Evolutionary conservation across 2,797 vertebrate genomes (phyloP), one percentile per base, ranked within the genome.

Genomic region (Coregonus sp.): DNA sequence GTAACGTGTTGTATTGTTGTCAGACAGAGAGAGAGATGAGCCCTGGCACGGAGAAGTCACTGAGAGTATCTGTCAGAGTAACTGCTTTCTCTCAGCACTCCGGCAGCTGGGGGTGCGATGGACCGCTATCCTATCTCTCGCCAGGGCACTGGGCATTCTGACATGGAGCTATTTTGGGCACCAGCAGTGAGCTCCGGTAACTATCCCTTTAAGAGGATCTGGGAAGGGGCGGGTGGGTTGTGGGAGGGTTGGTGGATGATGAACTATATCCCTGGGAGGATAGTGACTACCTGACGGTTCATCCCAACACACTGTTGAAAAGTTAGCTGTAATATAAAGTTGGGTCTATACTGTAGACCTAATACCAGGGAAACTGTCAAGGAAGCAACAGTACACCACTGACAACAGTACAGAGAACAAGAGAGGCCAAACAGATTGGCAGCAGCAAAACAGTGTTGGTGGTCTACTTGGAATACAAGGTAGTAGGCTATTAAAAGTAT

Each of bases 11-110:
- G 59, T 61, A 61, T 61, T 61, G 59, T 61, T 61, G 59, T 61
- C 31, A 67, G 29, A 14, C 6, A 40, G 40, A 47, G 40, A 47
- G 40, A 47, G 40, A 47, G 40, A 47, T 47, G 40, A 47, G 9
- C 40, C 40, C 40, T 47, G 40, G 2, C 16, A 16, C 14, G 4
- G 18, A 35, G 47, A 56, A 80, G 75, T 70, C 67, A 78, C 75
- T 71, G 73, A 52, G 75, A 79, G 78, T 71, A 75, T 81, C 75
- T 82, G 80, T 85, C 74, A 84, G 76, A 80, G 79, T 81, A 86
- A 75, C 78, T 76, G 63, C 59, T 72, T 70, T 89, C 86, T 87
- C 80, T 88, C 82, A 82, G 76, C 85, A 85, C 77, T 75, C 72
- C 71, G 73, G 82, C 86, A 86, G 82, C 82, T 89, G 87, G 70